Conservation (phyloP, 2,113 vertebrate genomes). For the Theristicus caerulescens region DNA sequence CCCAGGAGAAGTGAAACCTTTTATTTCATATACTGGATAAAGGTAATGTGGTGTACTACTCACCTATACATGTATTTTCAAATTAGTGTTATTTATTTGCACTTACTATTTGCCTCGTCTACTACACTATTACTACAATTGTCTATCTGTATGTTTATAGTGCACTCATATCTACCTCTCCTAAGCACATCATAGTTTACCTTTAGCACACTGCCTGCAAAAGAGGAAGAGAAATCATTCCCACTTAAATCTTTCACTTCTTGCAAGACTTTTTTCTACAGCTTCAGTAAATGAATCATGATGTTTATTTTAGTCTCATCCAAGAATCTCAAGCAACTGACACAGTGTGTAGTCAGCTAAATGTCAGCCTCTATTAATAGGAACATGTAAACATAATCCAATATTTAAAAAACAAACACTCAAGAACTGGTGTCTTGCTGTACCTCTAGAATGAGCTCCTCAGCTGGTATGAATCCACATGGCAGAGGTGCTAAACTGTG, state of each 20-base stretch:
- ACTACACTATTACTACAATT: background rate
- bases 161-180: background rate
- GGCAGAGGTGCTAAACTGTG: background rate
- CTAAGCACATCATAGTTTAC: background rate
- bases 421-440: background rate
- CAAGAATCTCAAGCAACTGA: constrained; percentile 8
- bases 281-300: constrained; percentile 5
- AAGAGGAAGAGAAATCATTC: background rate
- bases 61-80: background rate
- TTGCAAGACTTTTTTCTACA: background rate
- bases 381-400: constrained; percentile 43
- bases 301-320: constrained; percentile 39
- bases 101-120: background rate
- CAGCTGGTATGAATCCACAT: background rate
- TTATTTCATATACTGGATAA: background rate
- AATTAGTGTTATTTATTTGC: background rate
- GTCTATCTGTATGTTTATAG: background rate
- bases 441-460: background rate
- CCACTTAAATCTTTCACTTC: background rate
- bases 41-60: background rate
- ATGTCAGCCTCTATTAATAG: constrained; percentile 36
- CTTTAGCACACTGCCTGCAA: background rate
- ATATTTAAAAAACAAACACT: constrained; percentile 56
- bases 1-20: background rate
- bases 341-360: constrained; percentile 24